Evolutionary conservation across 2,797 vertebrate species (phyloP), one percentile per base, ranked within the genome.

Genomic region (Pelochelys cantorii): DNA sequence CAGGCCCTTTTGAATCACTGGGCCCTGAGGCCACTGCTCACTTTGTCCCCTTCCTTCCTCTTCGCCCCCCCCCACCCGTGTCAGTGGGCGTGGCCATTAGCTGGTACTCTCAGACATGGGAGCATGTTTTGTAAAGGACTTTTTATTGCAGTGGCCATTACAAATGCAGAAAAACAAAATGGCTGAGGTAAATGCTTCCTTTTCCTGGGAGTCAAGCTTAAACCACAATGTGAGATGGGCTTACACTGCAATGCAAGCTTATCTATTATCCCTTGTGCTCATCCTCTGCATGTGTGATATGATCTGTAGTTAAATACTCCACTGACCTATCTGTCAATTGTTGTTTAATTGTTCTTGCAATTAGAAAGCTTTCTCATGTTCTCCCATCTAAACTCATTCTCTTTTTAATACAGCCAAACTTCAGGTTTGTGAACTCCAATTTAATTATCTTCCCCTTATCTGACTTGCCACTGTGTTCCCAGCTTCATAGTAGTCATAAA

Each of bases 361-460:
- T 92, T 95, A 94, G 90, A 96, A 95, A 75, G 86, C 48, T 95
- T 83, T 81, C n/a, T 54, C 52, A 34, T 80, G 65, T 91, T 92
- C 79, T 95, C 91, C 93, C 89, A 87, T 91, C 91, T 93, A 92
- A 95, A 92, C 65, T 94, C 74, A 93, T 94, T 94, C 89, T 88
- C 65, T 94, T 95, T 94, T 95, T 94, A 95, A 96, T 92, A 92
- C 94, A 96, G 90, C 93, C 84, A 89, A 37, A 94, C 93, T 93
- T 94, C 93, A 93, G 94, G 89, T 95, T 95, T 94, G 94, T 95
- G 96, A 93, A 91, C 79, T 96, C 74, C 86, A 93, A 94, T 96
- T 85, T 93, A 91, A 94, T 95, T 96, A 94, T 95, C 89, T 90
- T 95, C 94, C 92, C 94, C 94, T 94, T 87, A 91, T 94, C 94